Evolutionary conservation across 2,888 invertebrate species (phyloP), one percentile per base, ranked within the genome.

Genomic region (Sacculina carcini): DNA sequence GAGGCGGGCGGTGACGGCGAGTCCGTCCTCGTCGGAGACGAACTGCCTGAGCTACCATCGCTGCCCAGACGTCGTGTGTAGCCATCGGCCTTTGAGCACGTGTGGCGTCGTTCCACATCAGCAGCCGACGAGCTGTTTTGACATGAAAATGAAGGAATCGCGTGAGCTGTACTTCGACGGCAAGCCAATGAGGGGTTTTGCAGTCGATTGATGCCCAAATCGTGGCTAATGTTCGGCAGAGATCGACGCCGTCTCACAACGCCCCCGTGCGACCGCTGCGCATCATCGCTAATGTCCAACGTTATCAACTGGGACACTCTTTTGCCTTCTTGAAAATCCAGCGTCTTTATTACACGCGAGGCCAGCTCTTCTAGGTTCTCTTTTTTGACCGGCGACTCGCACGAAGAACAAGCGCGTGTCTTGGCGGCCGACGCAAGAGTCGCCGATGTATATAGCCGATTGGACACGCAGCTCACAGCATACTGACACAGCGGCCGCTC

Each of bases 401-500:
- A 2, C 16, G 40, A 14, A 1, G 24, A 26, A 2, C 26, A 23
- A 7, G 40, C 4, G 6, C 24, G 14, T n/a, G 73, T 73, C 62
- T 74, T 75, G 62, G 74, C 73, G 40, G 69, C 62, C 3, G 73
- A 73, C 0, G 74, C 71, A 62, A 69, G 73, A 1, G 74, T 75
- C 23, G 70, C 69, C 55, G 71, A 71, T 12, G 69, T 63, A 57
- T 72, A 73, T 34, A 75, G 61, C 36, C 74, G 66, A 56, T 70
- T 69, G 50, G 69, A 28, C 28, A 44, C 42, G 1, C 28, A 44
- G 9, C 28, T 26, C 16, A 44, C 42, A 19, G 7, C 26, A 3
- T 26, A 44, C n/a, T 16, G 28, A 16, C 16, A 5, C 28, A 19
- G 28, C 28, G 3, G 16, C 28, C 42, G 26, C 16, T 28, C 28